Evolutionary conservation across 2,888 invertebrate species (phyloP), one percentile per base, ranked within the genome.

Genomic region (Callyntrura sp.): DNA sequence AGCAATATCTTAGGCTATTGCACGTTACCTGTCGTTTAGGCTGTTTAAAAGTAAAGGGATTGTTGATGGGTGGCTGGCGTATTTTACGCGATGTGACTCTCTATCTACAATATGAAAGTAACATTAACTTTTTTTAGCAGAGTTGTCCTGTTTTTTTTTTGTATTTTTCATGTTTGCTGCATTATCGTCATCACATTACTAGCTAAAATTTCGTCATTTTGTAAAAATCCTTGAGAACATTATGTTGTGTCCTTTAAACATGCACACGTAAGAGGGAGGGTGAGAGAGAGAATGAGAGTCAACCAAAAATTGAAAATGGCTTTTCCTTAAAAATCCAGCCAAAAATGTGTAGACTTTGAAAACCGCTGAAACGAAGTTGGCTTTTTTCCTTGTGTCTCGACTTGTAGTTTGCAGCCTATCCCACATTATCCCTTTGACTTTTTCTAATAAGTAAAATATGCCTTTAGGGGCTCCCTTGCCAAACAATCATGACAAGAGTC

Each of bases 21-120:
- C 76, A 76, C 25, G 25, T 78, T 86, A 45, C 17, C 25, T 85
- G 78, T 86, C 78, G 62, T 86, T 65, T 51, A 1, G 51, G 51
- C 76, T 85, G 85, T 84, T 55, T n/a, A n/a, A 70, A 68, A 12
- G 0, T 1, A 20, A 76, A 1, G 55, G 14, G 23, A 20, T 20
- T 78, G 86, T 62, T 76, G 78, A 70, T 86, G 86, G 86, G 86
- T 86, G 86, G 86, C 78, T 86, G 55, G 45, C 68, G 76, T 76
- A 76, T 76, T 45, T 85, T 78, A 78, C 9, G 23, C 11, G 20
- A 20, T 23, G 57, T 28, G 1, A 35, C 17, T 73, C 12, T 45
- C 3, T 5, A 14, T 78, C 9, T 35, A 79, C 79, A 57, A n/a
- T n/a, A n/a, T 25, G 25, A 65, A 70, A 17, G 43, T 4, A n/a